Conservation (phyloP, 2,888 invertebrate species). For the Dasypogon diadema region DNA sequence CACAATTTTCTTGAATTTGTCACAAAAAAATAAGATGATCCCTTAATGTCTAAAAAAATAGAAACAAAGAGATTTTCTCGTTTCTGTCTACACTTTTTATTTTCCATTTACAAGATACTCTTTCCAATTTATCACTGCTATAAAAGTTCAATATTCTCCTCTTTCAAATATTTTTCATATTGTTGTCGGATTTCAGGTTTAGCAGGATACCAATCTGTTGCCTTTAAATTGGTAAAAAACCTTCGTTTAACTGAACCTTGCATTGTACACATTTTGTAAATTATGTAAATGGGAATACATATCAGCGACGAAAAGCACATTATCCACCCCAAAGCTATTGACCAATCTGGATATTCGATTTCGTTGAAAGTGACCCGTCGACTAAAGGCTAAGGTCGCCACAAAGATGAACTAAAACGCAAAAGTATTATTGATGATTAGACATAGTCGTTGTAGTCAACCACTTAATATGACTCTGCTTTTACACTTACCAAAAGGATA, state of each 20-base stretch:
- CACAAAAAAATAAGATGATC: too few relatives aligned
- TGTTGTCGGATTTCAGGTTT: conserved; percentile 66
- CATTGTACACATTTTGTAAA: conserved; percentile 71
- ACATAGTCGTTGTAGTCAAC: neutral
- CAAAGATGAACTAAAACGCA: conserved; percentile 75
- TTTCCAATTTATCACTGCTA: too few relatives aligned
- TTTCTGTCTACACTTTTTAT: too few relatives aligned
- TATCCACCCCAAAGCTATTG: conserved; percentile 73
- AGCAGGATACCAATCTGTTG: conserved; percentile 74
- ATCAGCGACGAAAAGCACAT: conserved; percentile 78
- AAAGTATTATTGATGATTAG: neutral
- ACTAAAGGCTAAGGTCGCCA: conserved; percentile 74
- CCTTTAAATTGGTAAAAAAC: conserved; percentile 64
- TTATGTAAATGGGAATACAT: conserved; percentile 79
- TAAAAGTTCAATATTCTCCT: conserved; percentile 22
- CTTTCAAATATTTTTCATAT: conserved; percentile 62
- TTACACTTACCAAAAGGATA: conserved; percentile 74
- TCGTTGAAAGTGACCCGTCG: conserved; percentile 71
- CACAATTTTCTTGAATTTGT: too few relatives aligned
- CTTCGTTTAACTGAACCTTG: conserved; percentile 62
- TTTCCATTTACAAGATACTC: too few relatives aligned
- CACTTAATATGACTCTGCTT: too few relatives aligned
- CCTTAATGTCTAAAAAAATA: too few relatives aligned
- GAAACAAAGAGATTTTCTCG: too few relatives aligned
- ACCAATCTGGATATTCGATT: conserved; percentile 72